phyloP scores from a whole-genome alignment of 2,113 vertebrate species.

The Oreochromis niloticus region DNA sequence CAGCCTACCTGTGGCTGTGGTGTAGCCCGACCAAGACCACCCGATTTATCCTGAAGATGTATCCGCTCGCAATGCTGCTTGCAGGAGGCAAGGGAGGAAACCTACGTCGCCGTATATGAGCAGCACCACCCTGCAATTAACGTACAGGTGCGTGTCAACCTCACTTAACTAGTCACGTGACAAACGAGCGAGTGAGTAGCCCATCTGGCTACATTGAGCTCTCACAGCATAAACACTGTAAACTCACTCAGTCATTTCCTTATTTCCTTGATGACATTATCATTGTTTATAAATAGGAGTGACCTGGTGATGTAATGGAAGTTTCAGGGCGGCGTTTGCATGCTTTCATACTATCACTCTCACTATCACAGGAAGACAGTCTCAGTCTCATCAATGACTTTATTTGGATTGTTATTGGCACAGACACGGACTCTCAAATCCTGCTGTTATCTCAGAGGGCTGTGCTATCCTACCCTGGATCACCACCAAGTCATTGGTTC shows the following conservation, averaged over 20 bases:
- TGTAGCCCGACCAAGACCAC: not conserved
- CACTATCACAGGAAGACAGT: rapidly evolving
- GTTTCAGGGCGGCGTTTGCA: rapidly evolving
- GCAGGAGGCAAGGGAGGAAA: rapidly evolving
- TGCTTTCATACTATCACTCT: not conserved
- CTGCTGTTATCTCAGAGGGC: not conserved
- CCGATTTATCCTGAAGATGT: not conserved
- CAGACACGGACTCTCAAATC: not conserved
- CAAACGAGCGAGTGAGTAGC: rapidly evolving
- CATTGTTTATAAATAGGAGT: rapidly evolving
- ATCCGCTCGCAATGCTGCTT: not conserved
- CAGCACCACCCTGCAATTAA: not conserved
- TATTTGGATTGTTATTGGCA: not conserved
- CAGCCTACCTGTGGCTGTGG: not conserved
- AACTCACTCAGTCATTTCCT: not conserved
- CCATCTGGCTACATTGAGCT: not conserved
- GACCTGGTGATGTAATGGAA: rapidly evolving
- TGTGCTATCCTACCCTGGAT: rapidly evolving
- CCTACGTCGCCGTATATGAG: rapidly evolving
- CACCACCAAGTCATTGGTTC: not conserved
- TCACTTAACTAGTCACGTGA: not conserved
- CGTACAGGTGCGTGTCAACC: rapidly evolving
- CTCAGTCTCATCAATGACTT: rapidly evolving
- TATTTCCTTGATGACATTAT: rapidly evolving
- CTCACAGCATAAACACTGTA: not conserved